Base-by-base conservation (phyloP, 2,888 invertebrate genomes). In the Drosophila stalkeri region DNA sequence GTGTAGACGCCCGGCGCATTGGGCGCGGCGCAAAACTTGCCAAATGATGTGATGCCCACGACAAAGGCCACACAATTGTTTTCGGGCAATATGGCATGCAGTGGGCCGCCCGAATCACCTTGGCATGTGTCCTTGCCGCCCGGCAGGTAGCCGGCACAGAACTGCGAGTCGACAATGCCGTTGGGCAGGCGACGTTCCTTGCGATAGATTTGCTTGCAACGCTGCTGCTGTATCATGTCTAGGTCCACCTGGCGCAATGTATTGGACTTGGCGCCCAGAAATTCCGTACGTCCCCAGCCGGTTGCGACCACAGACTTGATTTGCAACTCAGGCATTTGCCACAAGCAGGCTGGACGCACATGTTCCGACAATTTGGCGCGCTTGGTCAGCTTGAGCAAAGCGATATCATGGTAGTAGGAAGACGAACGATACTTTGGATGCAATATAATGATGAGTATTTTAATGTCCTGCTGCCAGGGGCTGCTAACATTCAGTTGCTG, bases 391-490 rank as follows among this genome's bases (percentile, higher is more conserved):
- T 94, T 92, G 0, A 95, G 72, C 6, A 95, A 86, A 4, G 95
- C 95, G 73, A 95, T 95, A 72, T 95, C 95, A 67, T 95, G 93
- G 81, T 95, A 95, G 83, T 94, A 94, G 12, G 92, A 90, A 0
- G 94, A 93, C 8, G 93, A 92, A 14, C 90, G 92, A 86, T 95
- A 95, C 47, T 93, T 90, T 2, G 94, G 94, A 91, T 95, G 94
- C 18, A 92, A 75, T 18, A 93, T 93, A 12, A 94, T 92, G 41
- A 92, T 82, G 0, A 89, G 81, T 6, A 94, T 92, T 62, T 87
- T 86, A 51, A 93, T 93, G 72, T 94, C 94, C 67, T 91, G 90
- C 52, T 93, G 93, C 66, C 91, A 77, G 0, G 91, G 77, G 33
- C 92, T 92, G 49, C 93, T 93, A n/a, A 91, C 84, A 44, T 91